phyloP scores from a whole-genome alignment of 2,797 vertebrate species.

The Cetoscarus ocellatus region DNA sequence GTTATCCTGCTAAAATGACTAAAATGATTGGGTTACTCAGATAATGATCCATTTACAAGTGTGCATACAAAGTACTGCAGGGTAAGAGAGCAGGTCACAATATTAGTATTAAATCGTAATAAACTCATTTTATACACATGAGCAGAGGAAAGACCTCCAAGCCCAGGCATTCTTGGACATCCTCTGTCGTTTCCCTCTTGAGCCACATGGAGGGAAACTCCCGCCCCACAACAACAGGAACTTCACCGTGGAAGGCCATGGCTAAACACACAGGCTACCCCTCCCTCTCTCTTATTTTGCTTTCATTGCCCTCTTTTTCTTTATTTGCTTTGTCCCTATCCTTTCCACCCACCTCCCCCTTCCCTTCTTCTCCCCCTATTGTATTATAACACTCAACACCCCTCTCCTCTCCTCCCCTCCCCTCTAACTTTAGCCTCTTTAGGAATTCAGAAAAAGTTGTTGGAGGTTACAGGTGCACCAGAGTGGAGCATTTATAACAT shows the following conservation, averaged over 20 bases:
- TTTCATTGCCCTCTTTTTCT: constrained; percentile 60
- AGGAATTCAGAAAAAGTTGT: constrained; percentile 40
- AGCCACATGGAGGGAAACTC: constrained; percentile 70
- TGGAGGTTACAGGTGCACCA: constrained; percentile 63
- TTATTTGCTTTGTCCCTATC: constrained; percentile 49
- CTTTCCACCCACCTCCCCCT: constrained; percentile 3
- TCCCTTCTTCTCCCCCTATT: constrained; percentile 35
- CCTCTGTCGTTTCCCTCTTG: constrained; percentile 75
- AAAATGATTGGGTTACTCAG: too few species aligned
- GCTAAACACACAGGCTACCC: constrained; percentile 39
- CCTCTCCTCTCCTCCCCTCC: neutral
- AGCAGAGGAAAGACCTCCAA: constrained; percentile 53
- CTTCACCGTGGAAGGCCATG: constrained; percentile 70
- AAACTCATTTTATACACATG: constrained; percentile 26
- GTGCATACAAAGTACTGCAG: neutral
- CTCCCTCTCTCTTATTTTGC: constrained; percentile 14
- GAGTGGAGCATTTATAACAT: constrained; percentile 22
- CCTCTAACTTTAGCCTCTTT: neutral
- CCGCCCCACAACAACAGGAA: constrained; percentile 80
- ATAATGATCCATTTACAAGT: too few species aligned
- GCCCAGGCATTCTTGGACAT: constrained; percentile 76
- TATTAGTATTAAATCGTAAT: neutral
- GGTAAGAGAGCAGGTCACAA: neutral
- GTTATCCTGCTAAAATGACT: too few species aligned
- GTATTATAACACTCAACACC: constrained; percentile 36